A percentile compares a stretch with the other conserved stretches of the same genome.
These are phyloP conservation scores for Xenus cinereus DNA, from an alignment of 2,113 vertebrate species.

Conservation along the genomic window DNA sequence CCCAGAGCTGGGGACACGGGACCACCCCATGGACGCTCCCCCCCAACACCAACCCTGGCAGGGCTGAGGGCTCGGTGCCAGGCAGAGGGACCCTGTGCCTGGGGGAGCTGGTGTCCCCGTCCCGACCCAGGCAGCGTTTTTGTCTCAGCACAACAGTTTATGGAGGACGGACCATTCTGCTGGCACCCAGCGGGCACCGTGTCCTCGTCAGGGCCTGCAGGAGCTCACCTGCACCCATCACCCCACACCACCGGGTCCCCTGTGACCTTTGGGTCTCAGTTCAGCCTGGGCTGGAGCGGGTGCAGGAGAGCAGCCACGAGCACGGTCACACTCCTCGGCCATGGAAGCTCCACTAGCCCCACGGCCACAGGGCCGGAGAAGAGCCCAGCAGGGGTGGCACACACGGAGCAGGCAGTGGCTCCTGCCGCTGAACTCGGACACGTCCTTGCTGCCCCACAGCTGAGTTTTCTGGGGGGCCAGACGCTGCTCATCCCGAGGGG, in stretches of 20 bases:
- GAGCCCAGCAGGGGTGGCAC: neutral
- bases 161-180: fast-evolving
- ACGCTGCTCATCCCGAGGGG: fast-evolving
- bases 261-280: fast-evolving
- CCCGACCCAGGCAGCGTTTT: neutral
- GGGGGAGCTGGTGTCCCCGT: fast-evolving
- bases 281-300: neutral
- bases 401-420: neutral
- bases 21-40: neutral
- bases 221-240: neutral
- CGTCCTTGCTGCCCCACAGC: neutral
- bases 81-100: fast-evolving
- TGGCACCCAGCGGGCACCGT: fast-evolving
- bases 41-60: neutral
- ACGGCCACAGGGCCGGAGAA: fast-evolving
- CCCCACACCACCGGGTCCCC: fast-evolving
- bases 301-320: neutral
- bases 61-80: neutral
- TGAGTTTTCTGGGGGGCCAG: neutral
- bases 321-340: fast-evolving
- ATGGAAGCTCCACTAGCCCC: neutral
- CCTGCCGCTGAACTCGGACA: neutral
- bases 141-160: neutral
- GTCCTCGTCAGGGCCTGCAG: fast-evolving
- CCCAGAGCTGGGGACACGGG: fast-evolving